These are phyloP conservation scores for Saxidomus purpurata DNA, from an alignment of 1,140 invertebrate species.

Conservation along the genomic window DNA sequence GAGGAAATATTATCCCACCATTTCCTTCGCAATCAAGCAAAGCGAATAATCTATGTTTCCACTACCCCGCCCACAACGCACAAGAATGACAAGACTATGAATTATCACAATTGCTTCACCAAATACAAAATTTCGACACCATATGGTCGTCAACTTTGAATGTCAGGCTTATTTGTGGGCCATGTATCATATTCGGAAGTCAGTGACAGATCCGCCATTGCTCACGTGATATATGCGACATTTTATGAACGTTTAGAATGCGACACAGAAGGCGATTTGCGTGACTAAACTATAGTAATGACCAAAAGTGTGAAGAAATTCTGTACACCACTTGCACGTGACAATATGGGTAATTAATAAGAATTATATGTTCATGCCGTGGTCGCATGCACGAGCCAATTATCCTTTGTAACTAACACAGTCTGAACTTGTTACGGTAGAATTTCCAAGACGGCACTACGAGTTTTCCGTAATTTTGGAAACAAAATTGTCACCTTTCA, in stretches of 20 bases:
- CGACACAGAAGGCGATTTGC: slow-evolving; percentile 2
- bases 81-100: neutral
- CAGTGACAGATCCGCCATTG: slow-evolving; percentile 9
- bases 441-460: no score
- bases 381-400: neutral
- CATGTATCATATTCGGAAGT: slow-evolving; percentile 11
- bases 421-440: no score
- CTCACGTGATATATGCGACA: slow-evolving; percentile 32
- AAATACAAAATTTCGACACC: slow-evolving; percentile 26
- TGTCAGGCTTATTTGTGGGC: slow-evolving; percentile 7
- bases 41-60: slow-evolving; percentile 8
- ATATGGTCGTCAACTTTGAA: slow-evolving; percentile 29
- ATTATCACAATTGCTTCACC: neutral
- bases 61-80: neutral
- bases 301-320: slow-evolving; percentile 14
- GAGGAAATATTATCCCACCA: neutral
- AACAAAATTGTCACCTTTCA: no score
- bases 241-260: slow-evolving; percentile 16
- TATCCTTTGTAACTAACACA: no score
- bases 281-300: slow-evolving; percentile 14
- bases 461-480: no score
- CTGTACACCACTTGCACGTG: slow-evolving; percentile 17
- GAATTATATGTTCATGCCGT: neutral
- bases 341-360: slow-evolving; percentile 16
- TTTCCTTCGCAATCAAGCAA: neutral